These are phyloP conservation scores for Platorchestia sp. DNA, from an alignment of 1,140 invertebrate genomes.

Conservation along the genomic window DNA sequence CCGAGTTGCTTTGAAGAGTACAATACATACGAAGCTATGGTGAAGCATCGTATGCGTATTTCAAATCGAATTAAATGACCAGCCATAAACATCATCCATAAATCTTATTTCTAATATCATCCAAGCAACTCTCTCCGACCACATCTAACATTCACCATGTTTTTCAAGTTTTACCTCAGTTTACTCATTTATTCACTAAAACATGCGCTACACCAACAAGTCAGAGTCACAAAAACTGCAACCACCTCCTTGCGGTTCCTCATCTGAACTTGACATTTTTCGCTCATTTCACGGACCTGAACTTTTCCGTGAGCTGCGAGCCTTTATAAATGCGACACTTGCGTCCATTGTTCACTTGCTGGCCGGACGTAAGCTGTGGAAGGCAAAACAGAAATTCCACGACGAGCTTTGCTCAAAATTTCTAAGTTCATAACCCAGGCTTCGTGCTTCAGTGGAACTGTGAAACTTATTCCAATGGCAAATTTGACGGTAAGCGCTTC, in stretches of 20 bases:
- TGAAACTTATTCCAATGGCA: neutral
- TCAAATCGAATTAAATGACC: too few species aligned
- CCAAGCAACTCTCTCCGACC: neutral
- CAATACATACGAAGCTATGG: too few species aligned
- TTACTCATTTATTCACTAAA: neutral
- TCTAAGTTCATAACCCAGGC: too few species aligned
- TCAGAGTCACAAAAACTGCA: neutral
- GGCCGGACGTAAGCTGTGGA: too few species aligned
- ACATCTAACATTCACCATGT: neutral
- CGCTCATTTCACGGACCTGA: neutral
- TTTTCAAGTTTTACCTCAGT: neutral
- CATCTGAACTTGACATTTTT: neutral
- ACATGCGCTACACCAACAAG: neutral
- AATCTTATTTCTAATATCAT: neutral
- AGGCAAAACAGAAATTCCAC: too few species aligned
- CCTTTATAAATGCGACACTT: too few species aligned
- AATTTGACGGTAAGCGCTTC: neutral
- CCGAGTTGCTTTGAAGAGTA: too few species aligned
- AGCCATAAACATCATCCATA: too few species aligned
- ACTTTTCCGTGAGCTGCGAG: neutral
- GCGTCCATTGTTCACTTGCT: too few species aligned
- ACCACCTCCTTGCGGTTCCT: neutral
- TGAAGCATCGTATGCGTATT: too few species aligned
- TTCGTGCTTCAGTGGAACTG: too few species aligned
- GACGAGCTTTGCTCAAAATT: too few species aligned